Base-by-base conservation (phyloP, 92 coral and sea anemone genomes). In the Scolanthus callimorphus region DNA sequence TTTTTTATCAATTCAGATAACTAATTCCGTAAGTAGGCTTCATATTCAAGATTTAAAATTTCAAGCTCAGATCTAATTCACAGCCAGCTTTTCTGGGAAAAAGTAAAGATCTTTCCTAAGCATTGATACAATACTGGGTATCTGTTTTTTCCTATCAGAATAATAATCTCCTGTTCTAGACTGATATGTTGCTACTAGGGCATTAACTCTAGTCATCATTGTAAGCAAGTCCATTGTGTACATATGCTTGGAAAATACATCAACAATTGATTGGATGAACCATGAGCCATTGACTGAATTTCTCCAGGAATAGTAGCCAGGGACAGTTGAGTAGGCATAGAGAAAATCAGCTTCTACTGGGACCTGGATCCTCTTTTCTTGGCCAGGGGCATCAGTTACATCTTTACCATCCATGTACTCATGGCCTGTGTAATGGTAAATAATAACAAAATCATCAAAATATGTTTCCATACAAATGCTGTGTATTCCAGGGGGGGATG, bases 401-500 rank as follows among this genome's bases (percentile, higher is more conserved):
- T 88, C 96, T 27, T 57, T 71, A 0, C 96, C 96, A 56, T 88
- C 96, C 96, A 88, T 88, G 83, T 87, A 87, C 59, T 87, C 95
- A 60, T 87, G 95, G 2, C 95, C 95, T 87, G 55, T 1, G 38
- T 31, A 25, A n/a, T n/a, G n/a, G n/a, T n/a, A n/a, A n/a, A n/a
- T n/a, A n/a, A n/a, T n/a, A n/a, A n/a, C n/a, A n/a, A n/a, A n/a
- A n/a, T n/a, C n/a, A n/a, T n/a, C n/a, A n/a, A n/a, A n/a, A n/a
- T n/a, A n/a, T n/a, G n/a, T n/a, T n/a, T n/a, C n/a, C n/a, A n/a
- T n/a, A n/a, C n/a, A n/a, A n/a, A n/a, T n/a, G n/a, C n/a, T n/a
- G n/a, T n/a, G n/a, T n/a, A n/a, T n/a, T n/a, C n/a, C n/a, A n/a
- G n/a, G n/a, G n/a, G n/a, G n/a, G n/a, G n/a, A n/a, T n/a, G n/a